Base-by-base conservation (phyloP, 2,888 invertebrate species). In the Clitarchus hookeri region DNA sequence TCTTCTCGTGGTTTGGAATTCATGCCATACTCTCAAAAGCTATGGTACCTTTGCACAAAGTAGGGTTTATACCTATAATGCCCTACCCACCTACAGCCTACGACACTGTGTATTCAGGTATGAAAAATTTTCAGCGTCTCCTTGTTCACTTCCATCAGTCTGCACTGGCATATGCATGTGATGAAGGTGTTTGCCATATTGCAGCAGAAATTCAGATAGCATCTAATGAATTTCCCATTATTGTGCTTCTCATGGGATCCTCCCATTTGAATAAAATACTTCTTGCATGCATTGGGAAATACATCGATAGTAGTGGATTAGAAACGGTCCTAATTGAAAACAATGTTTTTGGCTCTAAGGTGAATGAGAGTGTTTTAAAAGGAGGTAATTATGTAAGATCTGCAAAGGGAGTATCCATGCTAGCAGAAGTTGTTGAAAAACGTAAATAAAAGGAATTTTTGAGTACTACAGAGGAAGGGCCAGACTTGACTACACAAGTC, bases 81-180 rank as follows among this genome's bases (percentile, higher is more conserved):
- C 79, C 79, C 23, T 79, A 79, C 79, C 79, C 79, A 79, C 25
- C 27, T 79, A 79, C 0, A 79, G 79, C 79, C 25, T 79, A 79
- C 27, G 0, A 79, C n/a, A 79, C 23, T 79, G 79, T 79, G 79
- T n/a, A 79, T n/a, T 79, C n/a, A 79, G 6, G 79, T 79, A 79
- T n/a, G 25, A 79, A 79, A 27, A 79, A n/a, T 79, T 19, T 78
- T 13, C 79, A 79, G 27, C 9, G 25, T 26, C 12, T 79, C 2
- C 79, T 79, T 11, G 8, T 78, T 12, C n/a, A 78, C 19, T 0
- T 78, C n/a, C 16, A 78, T 78, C 79, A n/a, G 27, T 27, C 25
- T 12, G 79, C 13, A 79, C 23, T 79, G 25, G n/a, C 79, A 79
- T 12, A n/a, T 11, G 23, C 79, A 79, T 79, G 23, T 23, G 79